These are phyloP conservation scores for Eurytoma adleriae DNA, from an alignment of 2,888 invertebrate genomes.

Conservation along the genomic window DNA sequence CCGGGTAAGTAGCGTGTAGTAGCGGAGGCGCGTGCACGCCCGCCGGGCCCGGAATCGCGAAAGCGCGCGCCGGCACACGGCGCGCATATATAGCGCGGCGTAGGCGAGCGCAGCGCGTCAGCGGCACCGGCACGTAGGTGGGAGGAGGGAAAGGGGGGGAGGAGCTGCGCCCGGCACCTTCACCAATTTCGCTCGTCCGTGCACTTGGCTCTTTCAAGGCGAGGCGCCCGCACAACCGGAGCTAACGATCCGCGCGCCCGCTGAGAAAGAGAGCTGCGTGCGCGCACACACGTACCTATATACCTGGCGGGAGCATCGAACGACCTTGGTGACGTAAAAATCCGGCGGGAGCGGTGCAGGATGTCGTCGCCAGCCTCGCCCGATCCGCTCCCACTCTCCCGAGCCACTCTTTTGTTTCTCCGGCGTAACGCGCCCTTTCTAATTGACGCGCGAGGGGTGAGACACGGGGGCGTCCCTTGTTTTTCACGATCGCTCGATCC, in stretches of 20 bases:
- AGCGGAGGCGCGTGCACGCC: neutral
- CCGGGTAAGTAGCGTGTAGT: neutral
- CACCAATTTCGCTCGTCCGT: slow-evolving; percentile 25
- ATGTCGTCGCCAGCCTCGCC: slow-evolving; percentile 6
- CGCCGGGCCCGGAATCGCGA: slow-evolving; percentile 13
- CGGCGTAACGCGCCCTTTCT: too few relatives aligned
- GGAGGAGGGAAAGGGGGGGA: neutral
- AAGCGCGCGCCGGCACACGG: neutral
- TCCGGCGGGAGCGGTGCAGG: slow-evolving; percentile 17
- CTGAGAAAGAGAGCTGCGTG: slow-evolving; percentile 3
- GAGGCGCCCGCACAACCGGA: neutral
- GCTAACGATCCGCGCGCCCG: neutral
- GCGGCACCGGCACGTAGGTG: neutral
- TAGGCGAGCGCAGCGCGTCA: too few relatives aligned
- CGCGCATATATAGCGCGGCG: neutral
- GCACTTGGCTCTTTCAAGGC: slow-evolving; percentile 29
- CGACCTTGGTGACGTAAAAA: slow-evolving; percentile 57
- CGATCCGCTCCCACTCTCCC: too few relatives aligned
- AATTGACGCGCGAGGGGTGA: too few relatives aligned
- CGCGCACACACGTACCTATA: neutral
- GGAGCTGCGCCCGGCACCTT: neutral
- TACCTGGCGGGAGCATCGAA: slow-evolving; percentile 55
- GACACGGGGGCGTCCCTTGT: too few relatives aligned
- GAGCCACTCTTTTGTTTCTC: too few relatives aligned
- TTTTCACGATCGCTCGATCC: too few relatives aligned